Base-by-base conservation (phyloP, 2,797 vertebrate genomes). In the Pachyuromys duprasi region DNA sequence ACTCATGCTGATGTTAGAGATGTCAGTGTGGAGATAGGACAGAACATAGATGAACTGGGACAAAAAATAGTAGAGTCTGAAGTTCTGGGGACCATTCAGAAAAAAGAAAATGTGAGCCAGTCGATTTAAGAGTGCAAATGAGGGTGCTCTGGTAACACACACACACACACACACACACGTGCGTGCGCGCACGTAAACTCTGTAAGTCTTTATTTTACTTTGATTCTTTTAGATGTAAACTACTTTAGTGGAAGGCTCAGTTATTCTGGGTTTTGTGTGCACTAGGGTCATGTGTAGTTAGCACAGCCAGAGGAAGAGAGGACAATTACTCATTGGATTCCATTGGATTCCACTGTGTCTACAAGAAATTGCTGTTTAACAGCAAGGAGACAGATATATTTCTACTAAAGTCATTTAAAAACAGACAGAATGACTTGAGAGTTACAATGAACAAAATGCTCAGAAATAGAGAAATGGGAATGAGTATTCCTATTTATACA, bases 21-120 rank as follows among this genome's bases (percentile, higher is more conserved):
- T 72, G 28, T 18, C 45, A 60, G 33, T 67, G 55, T 88, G 81
- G 63, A 72, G 42, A 67, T 5, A 67, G 36, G 53, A 17, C 13
- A 81, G 62, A 65, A 33, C 2, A 49, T 1, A 49, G 72, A 2
- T 22, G 86, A 60, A 45, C 2, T 45, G 53, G 36, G 36, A 81
- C 28, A 89, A 95, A 88, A 93, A 75, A 12, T 31, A 84, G n/a
- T 83, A 42, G 84, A 93, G 7, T 89, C 18, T 76, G 53, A 63
- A 70, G 49, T 80, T 79, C 22, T 65, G 39, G 33, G 67, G 53
- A 55, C 7, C 9, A 89, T n/a, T 20, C 36, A 72, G 53, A 65
- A 95, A 28, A 63, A 89, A 70, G 49, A 88, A 90, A 84, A 80
- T 53, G 26, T 57, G 42, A 92, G 17, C 33, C 69, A 72, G 45